A percentile compares a stretch with the other conserved stretches of the same genome.
phyloP scores from a whole-genome alignment of 1,140 invertebrate genomes.

The Nasonia vitripennis region DNA sequence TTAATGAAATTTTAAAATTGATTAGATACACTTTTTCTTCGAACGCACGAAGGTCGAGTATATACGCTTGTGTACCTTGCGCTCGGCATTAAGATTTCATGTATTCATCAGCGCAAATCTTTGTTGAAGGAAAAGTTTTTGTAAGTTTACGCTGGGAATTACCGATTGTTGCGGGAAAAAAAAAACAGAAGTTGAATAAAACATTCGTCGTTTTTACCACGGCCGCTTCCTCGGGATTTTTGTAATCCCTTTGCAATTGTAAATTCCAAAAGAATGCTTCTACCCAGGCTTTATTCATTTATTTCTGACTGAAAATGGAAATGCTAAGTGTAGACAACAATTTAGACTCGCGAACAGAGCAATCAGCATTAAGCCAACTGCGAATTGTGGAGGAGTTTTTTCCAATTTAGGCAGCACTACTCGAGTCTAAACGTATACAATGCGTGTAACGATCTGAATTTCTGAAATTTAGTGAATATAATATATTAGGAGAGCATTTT shows the following conservation, averaged over 20 bases:
- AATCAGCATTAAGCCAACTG: neutral
- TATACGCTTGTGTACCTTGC: neutral
- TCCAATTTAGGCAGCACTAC: neutral
- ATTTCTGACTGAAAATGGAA: neutral
- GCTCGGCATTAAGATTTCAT: neutral
- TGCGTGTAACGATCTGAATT: neutral
- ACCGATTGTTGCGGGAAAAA: neutral
- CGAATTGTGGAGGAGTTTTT: neutral
- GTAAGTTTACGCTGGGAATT: neutral
- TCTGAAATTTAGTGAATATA: too few relatives aligned
- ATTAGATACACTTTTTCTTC: neutral
- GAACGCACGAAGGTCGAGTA: neutral
- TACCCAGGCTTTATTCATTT: neutral
- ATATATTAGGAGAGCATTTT: too few relatives aligned
- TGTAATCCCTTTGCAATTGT: too few relatives aligned
- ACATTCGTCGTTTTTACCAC: neutral
- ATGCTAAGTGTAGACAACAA: neutral
- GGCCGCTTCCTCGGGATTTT: too few relatives aligned
- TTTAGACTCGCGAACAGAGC: neutral
- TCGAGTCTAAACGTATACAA: neutral
- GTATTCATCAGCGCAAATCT: neutral
- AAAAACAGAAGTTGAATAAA: neutral
- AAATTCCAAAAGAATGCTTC: too few relatives aligned
- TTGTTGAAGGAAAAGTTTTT: neutral
- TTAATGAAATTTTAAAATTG: too few relatives aligned